Base-by-base conservation (phyloP, 2,888 invertebrate species). In the Phyto melanocephala region DNA sequence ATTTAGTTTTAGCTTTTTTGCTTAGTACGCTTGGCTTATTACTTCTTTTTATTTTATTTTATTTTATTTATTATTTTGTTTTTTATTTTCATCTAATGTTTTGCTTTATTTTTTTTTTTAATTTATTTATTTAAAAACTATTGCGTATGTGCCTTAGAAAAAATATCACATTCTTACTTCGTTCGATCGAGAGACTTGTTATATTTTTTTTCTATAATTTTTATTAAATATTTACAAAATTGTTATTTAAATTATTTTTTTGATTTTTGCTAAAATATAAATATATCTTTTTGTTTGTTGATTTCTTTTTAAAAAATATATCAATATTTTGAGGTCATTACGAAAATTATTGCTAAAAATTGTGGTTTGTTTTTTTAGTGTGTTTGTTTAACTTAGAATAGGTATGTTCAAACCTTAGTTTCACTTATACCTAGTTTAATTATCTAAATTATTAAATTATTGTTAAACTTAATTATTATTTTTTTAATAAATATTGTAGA, bases 111-210 rank as follows among this genome's bases (percentile, higher is more conserved):
- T 81, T 81, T 78, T 81, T n/a, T 79, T 81, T 84, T 77, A 70
- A 65, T 81, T 28, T 80, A 22, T 71, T 79, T 80, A 79, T 77
- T 28, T 85, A 63, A 83, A 85, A 85, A 82, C 85, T 85, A 80
- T 85, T 86, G 85, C 70, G 68, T 86, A 81, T 84, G 84, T 87
- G 86, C 81, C 82, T 84, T 91, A 91, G 90, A 91, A 91, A 82
- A 91, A 91, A 91, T 91, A 91, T 91, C 91, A 91, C 91, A 91
- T 91, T 89, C 90, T 90, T 90, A 89, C 90, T 91, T 91, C 91
- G 91, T 91, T 91, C 90, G 90, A 90, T 91, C 90, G 88, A 89
- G 90, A 91, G 90, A 90, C 87, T 85, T 68, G 67, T 85, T 81
- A 82, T 62, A 76, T 83, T 81, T 85, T 85, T 85, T 82, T 80